Conservation (phyloP, 2,888 invertebrate species). For the Luperina testacea region DNA sequence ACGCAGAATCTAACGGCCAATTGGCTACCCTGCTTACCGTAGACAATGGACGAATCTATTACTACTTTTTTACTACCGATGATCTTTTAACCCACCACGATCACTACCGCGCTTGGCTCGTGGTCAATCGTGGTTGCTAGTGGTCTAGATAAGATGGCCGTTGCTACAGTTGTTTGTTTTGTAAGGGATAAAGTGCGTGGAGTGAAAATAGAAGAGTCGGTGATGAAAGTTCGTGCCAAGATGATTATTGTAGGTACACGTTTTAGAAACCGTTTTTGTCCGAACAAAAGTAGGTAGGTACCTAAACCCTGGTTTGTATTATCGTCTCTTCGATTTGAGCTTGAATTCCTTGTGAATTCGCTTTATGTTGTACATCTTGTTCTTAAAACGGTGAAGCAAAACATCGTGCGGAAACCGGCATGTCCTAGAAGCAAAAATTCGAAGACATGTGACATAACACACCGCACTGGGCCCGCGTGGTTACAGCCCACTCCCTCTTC, state of each 20-base stretch:
- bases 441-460: neutral
- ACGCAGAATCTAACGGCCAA: conserved; percentile 18
- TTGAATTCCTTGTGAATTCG: neutral
- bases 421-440: neutral
- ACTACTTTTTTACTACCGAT: conserved; percentile 42
- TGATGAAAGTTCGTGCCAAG: conserved; percentile 1
- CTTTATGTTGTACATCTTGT: neutral
- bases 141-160: conserved; percentile 1
- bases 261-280: conserved; percentile 11
- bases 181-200: neutral
- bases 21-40: conserved; percentile 13
- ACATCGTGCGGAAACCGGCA: neutral
- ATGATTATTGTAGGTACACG: neutral
- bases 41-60: conserved; percentile 33
- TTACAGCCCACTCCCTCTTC: neutral
- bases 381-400: neutral
- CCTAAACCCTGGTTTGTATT: neutral
- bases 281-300: neutral
- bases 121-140: conserved; percentile 3
- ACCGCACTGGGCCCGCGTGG: neutral
- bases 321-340: neutral
- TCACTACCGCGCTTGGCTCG: conserved; percentile 5
- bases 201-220: conserved; percentile 1
- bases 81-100: conserved; percentile 56
- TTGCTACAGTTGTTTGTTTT: conserved; percentile 40